Evolutionary conservation across 2,113 vertebrate genomes (phyloP).

Genomic region (Prunella himalayana): DNA sequence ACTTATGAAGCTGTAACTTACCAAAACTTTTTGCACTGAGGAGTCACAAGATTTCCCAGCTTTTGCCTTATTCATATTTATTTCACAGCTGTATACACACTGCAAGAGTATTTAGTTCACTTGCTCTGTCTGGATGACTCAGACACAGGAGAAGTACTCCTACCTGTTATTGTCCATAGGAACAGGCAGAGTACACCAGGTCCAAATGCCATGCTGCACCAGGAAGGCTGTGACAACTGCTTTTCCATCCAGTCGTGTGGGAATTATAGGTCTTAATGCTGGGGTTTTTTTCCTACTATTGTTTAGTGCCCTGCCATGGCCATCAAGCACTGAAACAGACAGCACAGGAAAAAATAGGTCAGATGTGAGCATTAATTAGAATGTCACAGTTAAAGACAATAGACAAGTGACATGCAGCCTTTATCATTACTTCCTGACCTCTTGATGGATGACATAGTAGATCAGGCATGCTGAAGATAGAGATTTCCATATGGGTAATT

Average conservation of each 20-base stretch:
- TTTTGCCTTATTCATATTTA: neutral
- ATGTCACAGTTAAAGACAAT: neutral
- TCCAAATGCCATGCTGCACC: constrained; percentile 42
- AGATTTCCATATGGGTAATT: too few species aligned
- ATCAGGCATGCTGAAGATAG: neutral
- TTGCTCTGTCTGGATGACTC: neutral
- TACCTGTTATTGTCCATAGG: constrained; percentile 64
- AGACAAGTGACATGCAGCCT: neutral
- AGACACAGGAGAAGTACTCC: neutral
- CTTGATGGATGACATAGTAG: neutral
- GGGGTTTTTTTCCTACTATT: neutral
- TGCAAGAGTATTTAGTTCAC: neutral
- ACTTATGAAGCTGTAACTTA: neutral
- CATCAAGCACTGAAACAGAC: constrained; percentile 46
- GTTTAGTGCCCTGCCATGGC: neutral
- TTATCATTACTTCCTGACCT: neutral
- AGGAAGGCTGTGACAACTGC: neutral
- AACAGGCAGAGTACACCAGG: constrained; percentile 21
- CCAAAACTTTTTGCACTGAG: neutral
- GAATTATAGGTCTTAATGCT: neutral
- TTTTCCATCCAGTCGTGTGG: neutral
- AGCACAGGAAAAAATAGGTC: neutral
- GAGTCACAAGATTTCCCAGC: neutral
- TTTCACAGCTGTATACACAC: neutral
- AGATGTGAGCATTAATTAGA: neutral